Base-by-base conservation (phyloP, 2,113 vertebrate genomes). In the Alces alces region DNA sequence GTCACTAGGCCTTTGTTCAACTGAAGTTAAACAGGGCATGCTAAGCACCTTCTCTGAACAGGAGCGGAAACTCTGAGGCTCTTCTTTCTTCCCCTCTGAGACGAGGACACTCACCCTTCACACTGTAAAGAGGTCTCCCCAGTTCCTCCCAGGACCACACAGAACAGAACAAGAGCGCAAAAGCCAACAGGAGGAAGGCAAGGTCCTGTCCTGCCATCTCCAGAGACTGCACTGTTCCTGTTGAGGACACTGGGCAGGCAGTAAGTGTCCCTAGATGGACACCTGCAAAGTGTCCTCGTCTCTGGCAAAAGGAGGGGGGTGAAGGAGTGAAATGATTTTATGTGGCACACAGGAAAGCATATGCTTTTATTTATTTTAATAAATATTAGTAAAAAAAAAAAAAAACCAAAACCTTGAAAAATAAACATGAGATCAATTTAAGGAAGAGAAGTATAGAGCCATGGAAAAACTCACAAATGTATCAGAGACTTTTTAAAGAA, bases 281-380 rank as follows among this genome's bases (percentile, higher is more conserved):
- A 4, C 79, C 5, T 16, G n/a, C 10, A 70, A 39, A 70, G n/a
- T 39, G n/a, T 23, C n/a, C 39, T 64, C 83, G 15, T 0, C 50
- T 54, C 58, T 45, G 21, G 36, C 50, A 33, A 39, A 83, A 83
- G 36, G 3, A 30, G 6, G 2, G 2, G 15, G 3, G 2, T 3
- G 13, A 10, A 15, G 8, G 33, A 3, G 19, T 47, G 50, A 2
- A 6, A 50, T 54, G 30, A 28, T 33, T 70, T 47, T 43, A 27
- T 0, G 2, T n/a, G 28, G 23, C 5, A 39, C 6, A 36, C 5
- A 78, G 0, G 1, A 9, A 87, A 64, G 3, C 23, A 19, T 33
- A 5, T 28, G 14, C n/a, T 64, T 45, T 57, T n/a, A 47, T n/a
- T 10, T 21, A 52, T 58, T 91, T 80, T 19, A 85, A 36, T 47